Evolutionary conservation across 2,888 invertebrate species (phyloP).

Genomic region (Eledone cirrhosa): DNA sequence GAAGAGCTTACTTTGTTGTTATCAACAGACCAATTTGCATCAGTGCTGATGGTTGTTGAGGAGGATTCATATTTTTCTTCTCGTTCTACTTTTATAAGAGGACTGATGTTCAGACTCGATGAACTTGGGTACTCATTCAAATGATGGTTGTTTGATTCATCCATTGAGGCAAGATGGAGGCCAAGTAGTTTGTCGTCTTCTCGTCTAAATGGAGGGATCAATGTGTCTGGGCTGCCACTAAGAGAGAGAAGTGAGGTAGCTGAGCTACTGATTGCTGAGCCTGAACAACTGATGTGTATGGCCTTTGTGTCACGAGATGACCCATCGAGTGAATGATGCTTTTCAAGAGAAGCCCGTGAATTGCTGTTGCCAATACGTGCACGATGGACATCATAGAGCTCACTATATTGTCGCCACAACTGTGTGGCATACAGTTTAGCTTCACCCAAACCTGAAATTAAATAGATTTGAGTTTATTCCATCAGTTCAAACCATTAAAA

Average conservation of each 20-base stretch:
- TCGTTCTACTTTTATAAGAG: constrained; percentile 16
- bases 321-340: constrained; percentile 9
- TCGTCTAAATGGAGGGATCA: neutral
- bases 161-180: neutral
- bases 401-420: constrained; percentile 44
- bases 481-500: neutral
- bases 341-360: constrained; percentile 11
- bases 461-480: neutral
- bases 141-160: neutral
- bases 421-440: constrained; percentile 48
- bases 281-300: neutral
- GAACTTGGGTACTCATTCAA: neutral
- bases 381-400: constrained; percentile 44
- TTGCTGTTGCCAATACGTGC: constrained; percentile 42
- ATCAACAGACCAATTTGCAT: neutral
- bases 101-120: neutral
- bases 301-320: neutral
- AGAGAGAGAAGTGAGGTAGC: neutral
- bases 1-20: constrained; percentile 1
- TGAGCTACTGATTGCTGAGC: neutral
- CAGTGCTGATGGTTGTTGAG: neutral
- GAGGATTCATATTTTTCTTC: constrained; percentile 18
- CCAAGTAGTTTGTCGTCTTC: constrained; percentile 3
- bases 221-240: neutral
- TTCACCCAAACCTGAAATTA: constrained; percentile 35